Evolutionary conservation across 1,140 invertebrate genomes (phyloP).

Genomic region (Pseudomyrmex flavicornis): DNA sequence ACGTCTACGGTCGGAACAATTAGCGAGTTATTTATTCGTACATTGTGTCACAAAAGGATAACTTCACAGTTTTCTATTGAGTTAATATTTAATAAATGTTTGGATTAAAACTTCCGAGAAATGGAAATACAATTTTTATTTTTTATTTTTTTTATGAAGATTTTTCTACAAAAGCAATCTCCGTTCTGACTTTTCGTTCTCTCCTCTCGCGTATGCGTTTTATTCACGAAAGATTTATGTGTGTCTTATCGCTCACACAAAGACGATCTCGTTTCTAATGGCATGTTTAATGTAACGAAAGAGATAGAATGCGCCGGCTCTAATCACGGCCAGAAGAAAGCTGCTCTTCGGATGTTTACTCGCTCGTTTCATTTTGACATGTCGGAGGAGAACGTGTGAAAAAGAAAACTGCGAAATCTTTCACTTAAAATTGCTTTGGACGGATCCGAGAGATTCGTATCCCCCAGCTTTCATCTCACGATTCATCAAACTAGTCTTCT

Average conservation of each 20-base stretch:
- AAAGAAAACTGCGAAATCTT: not conserved
- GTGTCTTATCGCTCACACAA: conserved; percentile 66
- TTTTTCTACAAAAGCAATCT: not conserved
- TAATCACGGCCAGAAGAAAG: conserved; percentile 70
- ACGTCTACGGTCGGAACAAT: not conserved
- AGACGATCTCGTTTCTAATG: conserved; percentile 72
- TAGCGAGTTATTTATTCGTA: conserved; percentile 9
- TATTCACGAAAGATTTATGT: not conserved
- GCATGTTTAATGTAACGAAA: conserved; percentile 75
- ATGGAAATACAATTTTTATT: not conserved
- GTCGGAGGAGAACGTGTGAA: too few relatives aligned
- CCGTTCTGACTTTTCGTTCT: not conserved
- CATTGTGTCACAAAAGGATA: not conserved
- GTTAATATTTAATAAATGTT: not conserved
- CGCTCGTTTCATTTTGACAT: conserved; percentile 67
- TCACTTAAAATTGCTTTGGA: conserved; percentile 51
- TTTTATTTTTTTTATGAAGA: too few relatives aligned
- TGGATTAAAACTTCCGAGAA: not conserved
- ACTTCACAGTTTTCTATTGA: conserved; percentile 4
- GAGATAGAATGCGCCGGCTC: conserved; percentile 67
- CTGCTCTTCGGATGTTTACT: conserved; percentile 67
- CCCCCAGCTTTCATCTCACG: not conserved
- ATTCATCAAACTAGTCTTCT: conserved; percentile 4
- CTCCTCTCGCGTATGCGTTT: conserved; percentile 43
- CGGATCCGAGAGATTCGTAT: conserved; percentile 29